These are phyloP conservation scores for Microdon myrmicae DNA, from an alignment of 2,888 invertebrate species.

Conservation along the genomic window DNA sequence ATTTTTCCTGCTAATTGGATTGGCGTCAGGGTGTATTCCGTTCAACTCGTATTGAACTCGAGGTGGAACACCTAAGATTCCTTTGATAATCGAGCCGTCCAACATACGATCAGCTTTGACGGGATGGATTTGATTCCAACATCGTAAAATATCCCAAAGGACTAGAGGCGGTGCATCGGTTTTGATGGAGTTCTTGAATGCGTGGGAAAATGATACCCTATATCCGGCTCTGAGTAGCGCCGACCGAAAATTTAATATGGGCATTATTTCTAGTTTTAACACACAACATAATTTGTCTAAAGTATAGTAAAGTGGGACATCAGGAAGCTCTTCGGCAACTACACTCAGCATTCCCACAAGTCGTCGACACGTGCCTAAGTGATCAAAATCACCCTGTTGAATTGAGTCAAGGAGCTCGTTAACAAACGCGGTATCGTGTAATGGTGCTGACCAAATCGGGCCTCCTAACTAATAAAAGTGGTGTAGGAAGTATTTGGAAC, in stretches of 20 bases:
- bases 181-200: slow-evolving; percentile 87
- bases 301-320: slow-evolving; percentile 88
- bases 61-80: slow-evolving; percentile 71
- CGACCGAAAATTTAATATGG: slow-evolving; percentile 80
- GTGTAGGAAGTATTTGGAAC: neutral
- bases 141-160: slow-evolving; percentile 91
- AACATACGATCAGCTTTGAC: slow-evolving; percentile 72
- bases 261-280: slow-evolving; percentile 77
- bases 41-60: slow-evolving; percentile 67
- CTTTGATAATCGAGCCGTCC: slow-evolving; percentile 62
- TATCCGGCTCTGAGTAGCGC: slow-evolving; percentile 90
- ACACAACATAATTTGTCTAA: slow-evolving; percentile 80
- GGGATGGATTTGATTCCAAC: slow-evolving; percentile 80
- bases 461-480: slow-evolving; percentile 78
- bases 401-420: slow-evolving; percentile 71
- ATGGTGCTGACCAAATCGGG: slow-evolving; percentile 91
- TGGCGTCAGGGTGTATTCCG: slow-evolving; percentile 72
- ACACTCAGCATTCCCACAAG: slow-evolving; percentile 84
- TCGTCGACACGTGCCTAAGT: slow-evolving; percentile 77
- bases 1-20: slow-evolving; percentile 80
- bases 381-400: slow-evolving; percentile 63
- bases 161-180: slow-evolving; percentile 87
- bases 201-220: slow-evolving; percentile 92
- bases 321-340: slow-evolving; percentile 82
- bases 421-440: slow-evolving; percentile 86